Evolutionary conservation across 2,113 vertebrate genomes (phyloP), one percentile per base, ranked within the genome.

Genomic region (Meleagris gallopavo): DNA sequence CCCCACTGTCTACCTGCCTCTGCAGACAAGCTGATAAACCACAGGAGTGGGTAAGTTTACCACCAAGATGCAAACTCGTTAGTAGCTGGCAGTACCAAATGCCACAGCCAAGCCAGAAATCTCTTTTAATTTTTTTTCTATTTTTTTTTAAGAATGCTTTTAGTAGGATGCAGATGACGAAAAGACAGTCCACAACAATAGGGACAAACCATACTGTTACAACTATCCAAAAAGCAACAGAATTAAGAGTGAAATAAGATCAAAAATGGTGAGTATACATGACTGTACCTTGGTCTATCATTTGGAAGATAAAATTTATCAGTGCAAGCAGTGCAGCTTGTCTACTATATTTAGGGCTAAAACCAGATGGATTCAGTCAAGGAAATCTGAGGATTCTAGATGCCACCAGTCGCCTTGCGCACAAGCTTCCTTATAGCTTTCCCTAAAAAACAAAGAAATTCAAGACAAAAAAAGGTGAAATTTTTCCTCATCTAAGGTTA

Each of bases 211-310:
- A 1, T 83, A 64, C 65, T 52, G 60, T 71, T 61, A 95, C 69
- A 95, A 74, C 75, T 93, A 91, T 54, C 41, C 78, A 74, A 95
- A 95, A 93, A 71, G 38, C 91, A 96, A 96, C 94, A 96, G 72
- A 87, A 95, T 94, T 64, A 93, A 93, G 87, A 93, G 82, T 95
- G 79, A 96, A 92, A 93, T 58, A 55, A 96, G 78, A 96, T 96
- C 86, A 96, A 92, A 96, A 96, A 93, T 0, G 25, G 72, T 97
- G 86, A 95, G 66, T 69, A 95, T 97, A 32, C 89, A 77, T 83
- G 71, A 97, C 94, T 85, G 96, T 96, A 97, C 95, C 96, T 97
- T 97, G 95, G 96, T 97, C 95, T 96, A 97, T 96, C 95, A 96
- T 97, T 97, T 95, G 96, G 95, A 97, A 97, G 96, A 94, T 94